These are phyloP conservation scores for Lithodes maja DNA, from an alignment of 2,888 invertebrate species.

Conservation along the genomic window DNA sequence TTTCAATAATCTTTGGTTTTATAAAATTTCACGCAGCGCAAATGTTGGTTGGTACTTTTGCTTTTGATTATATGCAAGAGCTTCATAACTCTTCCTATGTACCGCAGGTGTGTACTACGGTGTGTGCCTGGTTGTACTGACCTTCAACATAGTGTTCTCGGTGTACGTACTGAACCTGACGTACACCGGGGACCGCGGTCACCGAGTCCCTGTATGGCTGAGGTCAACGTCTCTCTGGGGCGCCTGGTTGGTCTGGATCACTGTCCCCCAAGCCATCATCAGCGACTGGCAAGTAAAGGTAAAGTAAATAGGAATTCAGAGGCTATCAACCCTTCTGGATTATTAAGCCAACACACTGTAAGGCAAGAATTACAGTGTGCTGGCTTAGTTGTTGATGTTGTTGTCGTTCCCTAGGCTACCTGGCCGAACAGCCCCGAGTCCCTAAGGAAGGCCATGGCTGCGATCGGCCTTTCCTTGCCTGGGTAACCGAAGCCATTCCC, in stretches of 20 bases:
- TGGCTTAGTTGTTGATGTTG: too few relatives aligned
- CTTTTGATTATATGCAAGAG: too few relatives aligned
- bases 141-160: constrained; percentile 62
- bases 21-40: too few relatives aligned
- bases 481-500: too few relatives aligned
- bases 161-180: constrained; percentile 64
- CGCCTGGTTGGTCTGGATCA: background rate
- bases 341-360: too few relatives aligned
- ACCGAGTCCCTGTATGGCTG: constrained; percentile 36
- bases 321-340: background rate
- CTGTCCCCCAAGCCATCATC: background rate
- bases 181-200: constrained; percentile 51
- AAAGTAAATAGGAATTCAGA: background rate
- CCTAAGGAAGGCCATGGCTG: too few relatives aligned
- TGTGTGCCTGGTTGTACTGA: constrained; percentile 61
- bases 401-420: too few relatives aligned
- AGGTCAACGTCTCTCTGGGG: background rate
- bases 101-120: constrained; percentile 66
- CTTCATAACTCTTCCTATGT: background rate
- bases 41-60: too few relatives aligned
- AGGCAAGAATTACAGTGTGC: too few relatives aligned
- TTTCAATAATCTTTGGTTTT: too few relatives aligned
- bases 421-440: too few relatives aligned
- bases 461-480: too few relatives aligned
- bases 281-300: background rate